These are phyloP conservation scores for Pseudoips prasinana DNA, from an alignment of 2,888 invertebrate species.

Conservation along the genomic window DNA sequence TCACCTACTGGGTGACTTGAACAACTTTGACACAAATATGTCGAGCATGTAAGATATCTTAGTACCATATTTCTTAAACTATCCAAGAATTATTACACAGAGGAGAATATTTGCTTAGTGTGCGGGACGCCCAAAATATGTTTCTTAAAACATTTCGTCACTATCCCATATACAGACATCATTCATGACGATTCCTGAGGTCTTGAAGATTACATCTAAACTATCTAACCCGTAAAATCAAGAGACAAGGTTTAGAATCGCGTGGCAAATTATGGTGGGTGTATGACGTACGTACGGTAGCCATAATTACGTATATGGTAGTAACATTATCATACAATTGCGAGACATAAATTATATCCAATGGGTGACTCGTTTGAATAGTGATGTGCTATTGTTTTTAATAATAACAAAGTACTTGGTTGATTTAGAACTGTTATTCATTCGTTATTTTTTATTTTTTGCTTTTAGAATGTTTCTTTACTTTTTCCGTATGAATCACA, in stretches of 20 bases:
- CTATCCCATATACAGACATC: slow-evolving; percentile 22
- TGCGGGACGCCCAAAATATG: slow-evolving; percentile 9
- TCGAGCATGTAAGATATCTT: too few species aligned
- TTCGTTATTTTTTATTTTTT: slow-evolving; percentile 20
- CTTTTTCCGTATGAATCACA: too few species aligned
- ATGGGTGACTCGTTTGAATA: slow-evolving; percentile 29
- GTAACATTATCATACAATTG: slow-evolving; percentile 77
- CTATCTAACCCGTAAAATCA: slow-evolving; percentile 20
- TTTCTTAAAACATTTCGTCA: slow-evolving; percentile 24
- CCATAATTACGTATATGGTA: slow-evolving; percentile 70
- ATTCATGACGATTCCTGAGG: slow-evolving; percentile 23
- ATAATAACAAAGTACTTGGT: too few species aligned
- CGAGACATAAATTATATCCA: slow-evolving; percentile 39
- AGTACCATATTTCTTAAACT: too few species aligned
- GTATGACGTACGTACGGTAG: slow-evolving; percentile 55
- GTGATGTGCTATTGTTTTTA: slow-evolving; percentile 31
- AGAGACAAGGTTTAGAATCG: slow-evolving; percentile 24
- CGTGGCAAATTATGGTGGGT: slow-evolving; percentile 12
- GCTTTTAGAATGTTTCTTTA: slow-evolving; percentile 4
- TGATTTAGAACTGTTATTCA: slow-evolving; percentile 15
- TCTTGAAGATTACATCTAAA: slow-evolving; percentile 12
- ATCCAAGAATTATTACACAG: too few species aligned
- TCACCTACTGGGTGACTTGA: too few species aligned
- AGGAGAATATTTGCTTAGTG: too few species aligned
- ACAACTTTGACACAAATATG: too few species aligned